These are phyloP conservation scores for Ophthalmolycus amberensis DNA, from an alignment of 2,113 vertebrate species.

Conservation along the genomic window DNA sequence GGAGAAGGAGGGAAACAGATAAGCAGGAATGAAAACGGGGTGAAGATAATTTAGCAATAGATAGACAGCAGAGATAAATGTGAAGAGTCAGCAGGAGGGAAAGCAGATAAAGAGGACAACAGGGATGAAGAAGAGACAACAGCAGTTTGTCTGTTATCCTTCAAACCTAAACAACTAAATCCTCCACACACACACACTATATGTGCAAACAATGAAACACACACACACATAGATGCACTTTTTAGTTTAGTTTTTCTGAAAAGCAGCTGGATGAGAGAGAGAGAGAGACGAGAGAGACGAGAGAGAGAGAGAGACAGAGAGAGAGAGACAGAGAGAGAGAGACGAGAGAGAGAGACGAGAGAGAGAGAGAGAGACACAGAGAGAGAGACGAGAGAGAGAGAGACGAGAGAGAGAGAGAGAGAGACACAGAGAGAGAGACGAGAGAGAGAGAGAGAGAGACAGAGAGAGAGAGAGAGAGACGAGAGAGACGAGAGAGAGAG, in stretches of 20 bases:
- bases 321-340: neutral
- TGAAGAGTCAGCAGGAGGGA: constrained; percentile 12
- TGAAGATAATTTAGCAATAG: constrained; percentile 5
- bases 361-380: too few species aligned
- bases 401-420: too few species aligned
- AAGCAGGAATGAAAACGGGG: neutral
- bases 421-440: too few species aligned
- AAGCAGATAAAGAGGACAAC: constrained; percentile 13
- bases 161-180: constrained; percentile 4
- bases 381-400: too few species aligned
- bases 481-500: neutral
- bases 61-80: constrained; percentile 34
- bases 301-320: neutral
- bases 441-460: too few species aligned
- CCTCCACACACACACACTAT: neutral
- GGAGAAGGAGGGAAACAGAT: constrained; percentile 1
- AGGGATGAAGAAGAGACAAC: neutral
- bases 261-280: neutral
- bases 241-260: neutral
- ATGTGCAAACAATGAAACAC: neutral
- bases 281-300: neutral
- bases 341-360: too few species aligned
- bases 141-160: constrained; percentile 7
- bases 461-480: too few species aligned
- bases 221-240: constrained; percentile 1